Conservation (phyloP, 2,113 vertebrate genomes). For the Tor tambroides region DNA sequence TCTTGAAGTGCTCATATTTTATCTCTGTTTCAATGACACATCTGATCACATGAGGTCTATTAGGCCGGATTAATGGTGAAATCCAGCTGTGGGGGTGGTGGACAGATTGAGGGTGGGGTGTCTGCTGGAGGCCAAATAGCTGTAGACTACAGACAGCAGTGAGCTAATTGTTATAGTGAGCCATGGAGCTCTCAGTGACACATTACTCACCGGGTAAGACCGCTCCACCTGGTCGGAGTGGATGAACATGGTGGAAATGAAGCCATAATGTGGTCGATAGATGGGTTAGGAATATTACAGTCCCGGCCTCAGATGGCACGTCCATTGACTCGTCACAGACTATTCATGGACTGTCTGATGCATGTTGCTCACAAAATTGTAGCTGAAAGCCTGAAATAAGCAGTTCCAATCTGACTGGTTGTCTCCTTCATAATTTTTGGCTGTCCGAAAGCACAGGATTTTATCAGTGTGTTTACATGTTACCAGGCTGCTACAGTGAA, state of each 20-base stretch:
- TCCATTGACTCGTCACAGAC: neutral
- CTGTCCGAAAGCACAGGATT: neutral
- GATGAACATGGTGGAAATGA: neutral
- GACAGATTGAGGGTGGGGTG: slow-evolving; percentile 32
- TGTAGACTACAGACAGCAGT: slow-evolving; percentile 47
- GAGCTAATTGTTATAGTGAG: slow-evolving; percentile 55
- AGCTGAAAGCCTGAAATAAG: neutral
- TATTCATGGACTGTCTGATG: neutral
- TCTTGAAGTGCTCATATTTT: neutral
- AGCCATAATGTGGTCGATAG: slow-evolving; percentile 10
- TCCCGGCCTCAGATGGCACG: neutral
- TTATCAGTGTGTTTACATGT: neutral
- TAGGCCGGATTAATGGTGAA: slow-evolving; percentile 36
- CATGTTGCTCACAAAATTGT: neutral
- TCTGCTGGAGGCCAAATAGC: slow-evolving; percentile 47
- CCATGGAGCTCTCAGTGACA: slow-evolving; percentile 17
- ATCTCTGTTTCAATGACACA: slow-evolving; percentile 27
- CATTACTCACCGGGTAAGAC: slow-evolving; percentile 32
- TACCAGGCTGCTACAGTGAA: neutral
- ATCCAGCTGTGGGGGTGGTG: slow-evolving; percentile 42
- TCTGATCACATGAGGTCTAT: slow-evolving; percentile 32
- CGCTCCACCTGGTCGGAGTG: slow-evolving; percentile 25
- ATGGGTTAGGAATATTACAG: neutral
- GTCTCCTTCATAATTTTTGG: neutral
- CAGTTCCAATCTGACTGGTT: neutral